These are phyloP conservation scores for Sciurus niger DNA, from an alignment of 2,113 vertebrate genomes.

Conservation along the genomic window DNA sequence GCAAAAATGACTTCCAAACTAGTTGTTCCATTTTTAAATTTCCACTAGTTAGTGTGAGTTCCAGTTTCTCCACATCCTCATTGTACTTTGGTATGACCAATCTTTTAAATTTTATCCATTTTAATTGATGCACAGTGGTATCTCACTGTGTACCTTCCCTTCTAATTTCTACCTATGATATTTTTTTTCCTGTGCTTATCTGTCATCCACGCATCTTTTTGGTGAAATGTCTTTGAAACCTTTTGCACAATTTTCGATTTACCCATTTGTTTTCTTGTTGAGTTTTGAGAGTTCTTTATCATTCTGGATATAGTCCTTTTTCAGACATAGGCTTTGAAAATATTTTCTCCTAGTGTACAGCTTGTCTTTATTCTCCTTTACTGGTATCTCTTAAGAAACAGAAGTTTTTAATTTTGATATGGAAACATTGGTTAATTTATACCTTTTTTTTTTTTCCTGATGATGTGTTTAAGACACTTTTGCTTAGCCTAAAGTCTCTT, in stretches of 20 bases:
- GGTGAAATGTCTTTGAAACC: background rate
- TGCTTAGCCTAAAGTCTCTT: conserved; percentile 9
- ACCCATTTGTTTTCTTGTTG: conserved; percentile 16
- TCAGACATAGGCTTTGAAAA: background rate
- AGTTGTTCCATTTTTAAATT: background rate
- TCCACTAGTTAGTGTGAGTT: background rate
- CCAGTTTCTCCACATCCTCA: background rate
- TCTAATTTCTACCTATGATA: background rate
- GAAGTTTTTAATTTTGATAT: background rate
- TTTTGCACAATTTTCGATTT: background rate
- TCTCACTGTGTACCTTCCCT: background rate
- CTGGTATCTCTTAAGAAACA: background rate
- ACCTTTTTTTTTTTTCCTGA: too few species aligned
- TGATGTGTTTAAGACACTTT: background rate
- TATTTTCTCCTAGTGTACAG: background rate
- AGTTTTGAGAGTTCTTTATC: background rate
- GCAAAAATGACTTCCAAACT: background rate
- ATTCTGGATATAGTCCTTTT: background rate
- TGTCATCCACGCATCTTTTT: background rate
- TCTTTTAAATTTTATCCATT: background rate
- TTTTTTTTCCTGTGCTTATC: background rate
- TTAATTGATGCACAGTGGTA: background rate
- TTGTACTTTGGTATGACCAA: background rate
- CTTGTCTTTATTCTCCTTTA: background rate
- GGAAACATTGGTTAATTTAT: background rate